Conservation (phyloP, 2,888 invertebrate species). For the Hylaea fasciaria region DNA sequence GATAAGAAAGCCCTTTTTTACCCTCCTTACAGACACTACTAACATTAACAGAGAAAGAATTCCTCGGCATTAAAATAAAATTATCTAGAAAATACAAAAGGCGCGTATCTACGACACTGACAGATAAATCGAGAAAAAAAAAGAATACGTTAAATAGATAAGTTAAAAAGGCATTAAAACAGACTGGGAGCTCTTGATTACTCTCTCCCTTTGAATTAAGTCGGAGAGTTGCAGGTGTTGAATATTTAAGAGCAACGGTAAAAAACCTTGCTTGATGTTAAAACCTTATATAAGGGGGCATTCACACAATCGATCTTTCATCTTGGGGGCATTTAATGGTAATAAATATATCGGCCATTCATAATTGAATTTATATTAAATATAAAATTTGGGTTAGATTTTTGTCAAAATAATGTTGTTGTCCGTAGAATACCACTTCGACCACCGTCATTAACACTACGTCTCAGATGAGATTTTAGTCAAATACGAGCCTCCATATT, state of each 20-base stretch:
- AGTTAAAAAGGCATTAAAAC: constrained; percentile 65
- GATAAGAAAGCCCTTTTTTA: too few species aligned
- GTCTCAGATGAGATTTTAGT: too few species aligned
- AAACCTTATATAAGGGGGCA: constrained; percentile 27
- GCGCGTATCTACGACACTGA: constrained; percentile 15
- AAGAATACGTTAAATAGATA: constrained; percentile 40
- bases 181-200: constrained; percentile 61
- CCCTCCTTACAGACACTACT: too few species aligned
- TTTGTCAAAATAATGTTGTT: too few species aligned
- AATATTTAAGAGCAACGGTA: constrained; percentile 60
- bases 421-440: too few species aligned
- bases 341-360: too few species aligned
- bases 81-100: constrained; percentile 15
- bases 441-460: too few species aligned
- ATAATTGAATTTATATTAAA: too few species aligned
- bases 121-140: constrained; percentile 22
- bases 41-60: not conserved
- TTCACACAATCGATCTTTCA: constrained; percentile 7
- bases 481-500: too few species aligned
- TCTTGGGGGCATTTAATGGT: too few species aligned
- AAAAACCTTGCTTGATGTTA: constrained; percentile 36
- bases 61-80: not conserved
- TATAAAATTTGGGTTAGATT: too few species aligned
- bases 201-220: constrained; percentile 63
- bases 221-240: constrained; percentile 62